Conservation (phyloP, 64 coral and sea anemone genomes). For the Montipora sp. region DNA sequence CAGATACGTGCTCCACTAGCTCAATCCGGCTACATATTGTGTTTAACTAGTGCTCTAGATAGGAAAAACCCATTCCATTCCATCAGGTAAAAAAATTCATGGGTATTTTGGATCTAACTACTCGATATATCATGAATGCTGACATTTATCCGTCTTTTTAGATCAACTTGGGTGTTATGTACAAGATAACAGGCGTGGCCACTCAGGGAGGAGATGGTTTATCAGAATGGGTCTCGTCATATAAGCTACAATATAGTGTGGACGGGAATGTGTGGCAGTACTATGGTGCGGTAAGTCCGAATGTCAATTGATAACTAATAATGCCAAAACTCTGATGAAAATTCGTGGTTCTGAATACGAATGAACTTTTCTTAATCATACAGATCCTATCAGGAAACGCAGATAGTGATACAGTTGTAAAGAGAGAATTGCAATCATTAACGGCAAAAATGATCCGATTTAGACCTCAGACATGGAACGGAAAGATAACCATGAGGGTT, state of each 20-base stretch:
- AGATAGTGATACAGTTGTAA: conserved; percentile 69
- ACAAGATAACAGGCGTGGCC: conserved; percentile 86
- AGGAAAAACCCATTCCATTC: too few relatives aligned
- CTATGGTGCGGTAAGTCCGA: conserved; percentile 58
- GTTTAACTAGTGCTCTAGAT: too few relatives aligned
- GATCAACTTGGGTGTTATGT: conserved; percentile 74
- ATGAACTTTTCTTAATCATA: background rate
- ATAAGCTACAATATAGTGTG: conserved; percentile 81
- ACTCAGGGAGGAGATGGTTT: conserved; percentile 85
- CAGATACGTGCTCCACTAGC: too few relatives aligned
- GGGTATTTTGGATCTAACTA: background rate
- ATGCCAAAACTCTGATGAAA: background rate
- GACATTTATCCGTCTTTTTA: background rate
- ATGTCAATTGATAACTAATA: background rate
- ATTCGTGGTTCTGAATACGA: background rate
- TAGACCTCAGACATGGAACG: conserved; percentile 71
- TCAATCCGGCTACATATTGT: too few relatives aligned
- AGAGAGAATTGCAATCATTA: conserved; percentile 62
- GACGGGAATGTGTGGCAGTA: conserved; percentile 65
- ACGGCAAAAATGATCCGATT: conserved; percentile 67
- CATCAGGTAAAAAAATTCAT: too few relatives aligned
- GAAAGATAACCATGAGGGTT: conserved; percentile 73
- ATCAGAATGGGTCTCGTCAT: conserved; percentile 92
- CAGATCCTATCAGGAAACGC: conserved; percentile 75
- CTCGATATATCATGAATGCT: background rate